A percentile compares a stretch with the other conserved stretches of the same genome.
Conservation (phyloP, 64 coral and sea anemone genomes). For the Acropora tenuis region DNA sequence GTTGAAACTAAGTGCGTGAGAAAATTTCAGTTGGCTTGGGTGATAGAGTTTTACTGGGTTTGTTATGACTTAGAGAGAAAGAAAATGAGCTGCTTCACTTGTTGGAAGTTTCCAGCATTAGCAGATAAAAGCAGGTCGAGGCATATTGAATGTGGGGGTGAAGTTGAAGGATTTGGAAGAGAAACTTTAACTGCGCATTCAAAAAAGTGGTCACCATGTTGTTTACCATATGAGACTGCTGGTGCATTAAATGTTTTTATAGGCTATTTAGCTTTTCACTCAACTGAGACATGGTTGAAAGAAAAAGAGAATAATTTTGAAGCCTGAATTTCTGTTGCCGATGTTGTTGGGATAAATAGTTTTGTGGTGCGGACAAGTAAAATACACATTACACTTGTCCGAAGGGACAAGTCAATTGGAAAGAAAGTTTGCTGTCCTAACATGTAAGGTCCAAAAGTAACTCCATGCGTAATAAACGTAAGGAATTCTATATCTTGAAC, state of each 20-base stretch:
- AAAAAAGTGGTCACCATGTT: not conserved
- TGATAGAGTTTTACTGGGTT: not conserved
- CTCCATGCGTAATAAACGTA: not conserved
- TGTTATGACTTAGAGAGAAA: not conserved
- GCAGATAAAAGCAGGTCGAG: constrained; percentile 16
- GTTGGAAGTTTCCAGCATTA: constrained; percentile 18
- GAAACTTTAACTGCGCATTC: not conserved
- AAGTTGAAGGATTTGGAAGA: not conserved
- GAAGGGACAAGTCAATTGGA: constrained; percentile 44
- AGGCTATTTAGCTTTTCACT: not conserved
- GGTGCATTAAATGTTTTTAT: not conserved
- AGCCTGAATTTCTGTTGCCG: not conserved
- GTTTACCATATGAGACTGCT: not conserved
- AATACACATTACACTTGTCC: constrained; percentile 37
- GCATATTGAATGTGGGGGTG: not conserved
- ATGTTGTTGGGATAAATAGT: constrained; percentile 13
- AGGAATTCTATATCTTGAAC: constrained; percentile 1
- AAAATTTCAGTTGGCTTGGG: constrained; percentile 11
- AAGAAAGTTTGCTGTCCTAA: constrained; percentile 44
- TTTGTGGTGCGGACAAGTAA: constrained; percentile 42
- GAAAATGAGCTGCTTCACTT: not conserved
- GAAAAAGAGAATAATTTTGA: not conserved
- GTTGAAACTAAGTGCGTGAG: not conserved
- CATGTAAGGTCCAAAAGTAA: not conserved
- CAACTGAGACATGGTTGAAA: not conserved